Evolutionary conservation across 2,888 invertebrate species (phyloP).

Genomic region (Hypercompe scribonia): DNA sequence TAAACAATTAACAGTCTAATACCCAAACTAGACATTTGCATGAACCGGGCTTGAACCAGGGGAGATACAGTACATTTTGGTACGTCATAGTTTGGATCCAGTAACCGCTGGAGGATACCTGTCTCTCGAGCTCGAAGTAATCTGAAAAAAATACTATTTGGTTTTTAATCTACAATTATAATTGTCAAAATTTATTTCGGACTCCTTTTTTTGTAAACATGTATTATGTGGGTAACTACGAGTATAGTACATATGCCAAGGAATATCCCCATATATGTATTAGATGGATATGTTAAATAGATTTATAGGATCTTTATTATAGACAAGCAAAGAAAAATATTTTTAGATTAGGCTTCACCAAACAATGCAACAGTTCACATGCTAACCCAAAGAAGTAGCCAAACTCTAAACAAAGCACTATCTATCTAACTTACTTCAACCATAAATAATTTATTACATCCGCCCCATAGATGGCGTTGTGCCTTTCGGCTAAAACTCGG

Average conservation of each 20-base stretch:
- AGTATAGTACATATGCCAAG: no score
- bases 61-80: conserved; percentile 43
- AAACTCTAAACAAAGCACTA: background rate
- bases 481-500: background rate
- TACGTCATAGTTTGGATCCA: conserved; percentile 29
- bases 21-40: conserved; percentile 57
- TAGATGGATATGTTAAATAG: no score
- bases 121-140: conserved; percentile 61
- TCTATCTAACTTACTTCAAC: background rate
- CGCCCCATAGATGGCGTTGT: background rate
- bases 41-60: conserved; percentile 45
- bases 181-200: no score
- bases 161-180: background rate
- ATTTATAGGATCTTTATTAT: no score
- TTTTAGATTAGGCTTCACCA: no score
- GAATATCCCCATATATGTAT: no score
- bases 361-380: no score
- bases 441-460: background rate
- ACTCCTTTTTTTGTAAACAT: background rate
- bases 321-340: no score
- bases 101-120: conserved; percentile 54
- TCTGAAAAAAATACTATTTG: conserved; percentile 49
- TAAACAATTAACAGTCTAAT: conserved; percentile 46
- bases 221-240: no score
- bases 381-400: no score